Evolutionary conservation across 2,113 vertebrate species (phyloP).

Genomic region (Myiagra hebetior): DNA sequence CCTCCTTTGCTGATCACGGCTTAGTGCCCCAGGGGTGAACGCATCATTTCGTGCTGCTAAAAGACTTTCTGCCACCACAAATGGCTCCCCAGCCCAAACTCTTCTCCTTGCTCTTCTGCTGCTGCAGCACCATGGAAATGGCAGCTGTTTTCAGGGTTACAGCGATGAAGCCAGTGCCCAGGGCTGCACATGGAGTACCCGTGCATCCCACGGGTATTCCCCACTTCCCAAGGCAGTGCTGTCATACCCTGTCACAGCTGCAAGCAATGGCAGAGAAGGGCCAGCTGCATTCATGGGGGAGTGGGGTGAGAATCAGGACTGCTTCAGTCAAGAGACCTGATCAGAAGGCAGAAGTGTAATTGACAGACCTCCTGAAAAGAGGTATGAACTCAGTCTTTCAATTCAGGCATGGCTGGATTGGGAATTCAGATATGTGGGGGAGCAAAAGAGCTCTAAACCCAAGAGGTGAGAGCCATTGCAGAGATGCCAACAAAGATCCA

Average conservation of each 20-base stretch:
- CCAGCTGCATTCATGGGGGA: background rate
- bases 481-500: background rate
- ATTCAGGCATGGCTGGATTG: background rate
- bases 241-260: background rate
- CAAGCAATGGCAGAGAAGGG: background rate
- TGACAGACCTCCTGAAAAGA: background rate
- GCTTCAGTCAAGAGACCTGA: background rate
- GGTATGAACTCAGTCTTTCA: background rate
- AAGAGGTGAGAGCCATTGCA: background rate
- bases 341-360: background rate
- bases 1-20: background rate
- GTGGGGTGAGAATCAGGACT: background rate
- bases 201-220: background rate
- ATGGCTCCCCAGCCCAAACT: background rate
- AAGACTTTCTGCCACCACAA: background rate
- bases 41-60: background rate
- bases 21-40: background rate
- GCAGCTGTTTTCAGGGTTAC: background rate
- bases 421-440: background rate
- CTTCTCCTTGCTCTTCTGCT: background rate
- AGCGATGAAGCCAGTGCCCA: background rate
- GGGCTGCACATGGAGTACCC: background rate
- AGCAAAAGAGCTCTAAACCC: background rate
- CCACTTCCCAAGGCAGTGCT: background rate
- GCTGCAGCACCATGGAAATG: background rate